These are phyloP conservation scores for Eupithecia tripunctaria DNA, from an alignment of 2,888 invertebrate genomes.

Conservation along the genomic window DNA sequence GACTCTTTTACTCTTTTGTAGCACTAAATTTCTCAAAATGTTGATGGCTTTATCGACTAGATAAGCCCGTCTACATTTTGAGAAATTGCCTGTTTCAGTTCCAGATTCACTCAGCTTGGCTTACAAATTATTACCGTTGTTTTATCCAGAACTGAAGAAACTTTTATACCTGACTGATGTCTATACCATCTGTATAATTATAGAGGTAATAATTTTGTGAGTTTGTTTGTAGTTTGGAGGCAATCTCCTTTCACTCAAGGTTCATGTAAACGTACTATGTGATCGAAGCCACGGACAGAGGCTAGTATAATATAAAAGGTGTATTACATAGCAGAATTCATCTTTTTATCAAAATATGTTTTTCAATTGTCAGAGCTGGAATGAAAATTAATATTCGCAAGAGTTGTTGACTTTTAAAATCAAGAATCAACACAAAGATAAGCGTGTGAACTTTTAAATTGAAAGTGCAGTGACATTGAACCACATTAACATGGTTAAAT, in stretches of 20 bases:
- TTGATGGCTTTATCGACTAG: background rate
- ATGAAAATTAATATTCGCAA: background rate
- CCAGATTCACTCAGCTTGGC: background rate
- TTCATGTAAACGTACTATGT: background rate
- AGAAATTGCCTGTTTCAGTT: background rate
- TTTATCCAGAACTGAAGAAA: background rate
- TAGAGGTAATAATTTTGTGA: background rate
- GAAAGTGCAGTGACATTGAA: conserved; percentile 57
- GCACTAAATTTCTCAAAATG: background rate
- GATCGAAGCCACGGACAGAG: background rate
- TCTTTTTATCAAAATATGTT: background rate
- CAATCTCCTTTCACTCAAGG: background rate
- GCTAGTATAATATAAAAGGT: background rate
- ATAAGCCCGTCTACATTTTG: no score
- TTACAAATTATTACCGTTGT: background rate
- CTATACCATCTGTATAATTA: background rate
- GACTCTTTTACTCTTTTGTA: background rate
- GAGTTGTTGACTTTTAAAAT: conserved; percentile 7
- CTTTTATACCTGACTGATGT: background rate
- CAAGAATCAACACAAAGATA: conserved; percentile 15
- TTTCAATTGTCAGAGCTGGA: background rate
- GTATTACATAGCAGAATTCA: background rate
- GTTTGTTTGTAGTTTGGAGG: background rate
- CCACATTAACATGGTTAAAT: conserved; percentile 36
- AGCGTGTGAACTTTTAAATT: conserved; percentile 45